Evolutionary conservation across 1,140 invertebrate genomes (phyloP).

Genomic region (Drosophila sproati): DNA sequence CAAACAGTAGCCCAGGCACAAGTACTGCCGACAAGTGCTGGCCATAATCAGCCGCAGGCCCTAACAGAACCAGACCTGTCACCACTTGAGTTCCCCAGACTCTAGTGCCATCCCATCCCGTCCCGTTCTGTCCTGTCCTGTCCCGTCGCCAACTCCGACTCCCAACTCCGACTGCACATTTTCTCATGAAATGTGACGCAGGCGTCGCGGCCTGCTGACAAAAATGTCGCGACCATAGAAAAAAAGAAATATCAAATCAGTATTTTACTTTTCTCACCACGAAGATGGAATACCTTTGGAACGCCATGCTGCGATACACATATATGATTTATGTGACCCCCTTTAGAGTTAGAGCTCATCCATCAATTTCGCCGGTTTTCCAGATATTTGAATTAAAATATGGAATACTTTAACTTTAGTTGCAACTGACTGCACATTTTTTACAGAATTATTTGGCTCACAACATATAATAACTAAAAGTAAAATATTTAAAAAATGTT

Average conservation of each 20-base stretch:
- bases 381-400: not conserved
- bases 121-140: not conserved
- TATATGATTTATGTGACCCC: constrained; percentile 11
- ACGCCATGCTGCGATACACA: not conserved
- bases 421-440: no score
- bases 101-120: not conserved
- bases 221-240: constrained; percentile 66
- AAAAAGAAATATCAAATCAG: constrained; percentile 1
- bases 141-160: constrained; percentile 6
- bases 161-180: constrained; percentile 49
- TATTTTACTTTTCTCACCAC: not conserved
- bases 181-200: constrained; percentile 60
- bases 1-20: constrained; percentile 63
- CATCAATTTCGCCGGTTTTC: not conserved
- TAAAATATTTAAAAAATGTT: no score
- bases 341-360: not conserved
- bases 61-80: constrained; percentile 57
- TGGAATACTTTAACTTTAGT: no score
- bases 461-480: no score
- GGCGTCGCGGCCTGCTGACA: constrained; percentile 59
- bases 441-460: no score
- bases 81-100: constrained; percentile 65
- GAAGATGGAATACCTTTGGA: constrained; percentile 39
- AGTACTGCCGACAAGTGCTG: constrained; percentile 15
- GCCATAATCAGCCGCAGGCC: constrained; percentile 70